Evolutionary conservation across 64 coral and sea anemone genomes (phyloP), one percentile per base, ranked within the genome.

Genomic region (Exaiptasia diaphana): DNA sequence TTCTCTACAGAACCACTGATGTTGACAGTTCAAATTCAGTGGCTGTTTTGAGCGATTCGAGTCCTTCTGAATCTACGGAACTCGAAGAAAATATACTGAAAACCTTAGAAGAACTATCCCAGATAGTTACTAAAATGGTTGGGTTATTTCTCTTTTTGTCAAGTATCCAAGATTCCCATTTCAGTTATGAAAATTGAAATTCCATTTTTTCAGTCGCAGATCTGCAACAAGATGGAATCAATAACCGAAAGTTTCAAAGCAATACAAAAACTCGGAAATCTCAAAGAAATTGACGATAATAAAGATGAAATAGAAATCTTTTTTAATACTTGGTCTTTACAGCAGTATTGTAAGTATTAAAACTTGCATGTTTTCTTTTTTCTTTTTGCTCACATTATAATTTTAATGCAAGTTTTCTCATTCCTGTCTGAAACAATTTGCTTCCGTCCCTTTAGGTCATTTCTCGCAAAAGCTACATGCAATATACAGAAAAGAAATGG

Each of bases 311-410:
- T 34, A 53, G 62, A 89, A 52, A 52, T 4, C 5, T 38, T 89
- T 18, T 85, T 84, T 83, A 69, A 80, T 14, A 99, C 95, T 14
- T 99, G 95, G 95, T 41, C 89, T 17, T 44, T 85, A n/a, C 32
- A 83, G 11, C 53, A 93, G 18, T 99, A 85, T 59, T 79, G 95
- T 99, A 67, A 99, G 95, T 99, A 65, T 42, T 45, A 63, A 28
- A 21, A 36, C 8, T 50, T 64, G n/a, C n/a, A n/a, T n/a, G n/a
- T n/a, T n/a, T n/a, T n/a, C n/a, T n/a, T n/a, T n/a, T n/a, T n/a
- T n/a, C n/a, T n/a, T n/a, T n/a, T n/a, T n/a, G n/a, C n/a, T n/a
- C n/a, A n/a, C n/a, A n/a, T n/a, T n/a, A n/a, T n/a, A n/a, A n/a
- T n/a, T n/a, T n/a, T n/a, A n/a, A n/a, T n/a, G n/a, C n/a, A n/a